phyloP scores from a whole-genome alignment of 2,888 invertebrate species.

The Ophion slaviceki region DNA sequence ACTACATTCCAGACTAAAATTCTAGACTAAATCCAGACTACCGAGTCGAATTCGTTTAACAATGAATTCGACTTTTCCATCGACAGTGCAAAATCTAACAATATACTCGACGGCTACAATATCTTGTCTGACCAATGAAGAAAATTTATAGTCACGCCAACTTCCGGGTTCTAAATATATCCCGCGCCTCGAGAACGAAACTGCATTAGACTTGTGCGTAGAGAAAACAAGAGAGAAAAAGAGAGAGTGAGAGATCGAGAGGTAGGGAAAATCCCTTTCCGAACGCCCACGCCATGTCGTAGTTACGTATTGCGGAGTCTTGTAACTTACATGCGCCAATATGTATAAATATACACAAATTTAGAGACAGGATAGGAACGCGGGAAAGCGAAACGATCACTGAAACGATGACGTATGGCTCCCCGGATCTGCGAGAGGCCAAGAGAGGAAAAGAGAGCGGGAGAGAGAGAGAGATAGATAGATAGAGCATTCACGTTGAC shows the following conservation, averaged over 20 bases:
- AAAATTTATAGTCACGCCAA: constrained; percentile 23
- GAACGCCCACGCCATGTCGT: constrained; percentile 55
- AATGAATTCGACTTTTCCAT: too few species aligned
- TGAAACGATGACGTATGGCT: constrained; percentile 61
- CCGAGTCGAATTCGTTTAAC: too few species aligned
- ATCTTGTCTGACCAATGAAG: background rate
- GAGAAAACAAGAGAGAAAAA: constrained; percentile 7
- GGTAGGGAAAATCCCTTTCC: constrained; percentile 30
- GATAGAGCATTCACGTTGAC: background rate
- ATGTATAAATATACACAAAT: constrained; percentile 17
- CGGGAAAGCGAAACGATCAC: constrained; percentile 62
- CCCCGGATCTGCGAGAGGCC: constrained; percentile 63
- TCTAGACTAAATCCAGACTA: too few species aligned
- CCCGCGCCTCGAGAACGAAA: constrained; percentile 30
- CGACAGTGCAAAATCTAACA: too few species aligned
- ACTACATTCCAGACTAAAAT: too few species aligned
- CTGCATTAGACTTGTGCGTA: constrained; percentile 7
- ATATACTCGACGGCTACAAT: too few species aligned
- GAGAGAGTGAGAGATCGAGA: background rate
- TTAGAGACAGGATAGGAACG: constrained; percentile 34
- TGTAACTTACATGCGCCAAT: constrained; percentile 5
- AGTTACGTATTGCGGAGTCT: constrained; percentile 45
- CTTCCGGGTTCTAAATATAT: constrained; percentile 62
- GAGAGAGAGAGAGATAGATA: too few species aligned
- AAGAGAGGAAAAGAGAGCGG: constrained; percentile 20